Evolutionary conservation across 1,140 invertebrate genomes (phyloP), one percentile per base, ranked within the genome.

Genomic region (Pseudomyrmex cubaensis): DNA sequence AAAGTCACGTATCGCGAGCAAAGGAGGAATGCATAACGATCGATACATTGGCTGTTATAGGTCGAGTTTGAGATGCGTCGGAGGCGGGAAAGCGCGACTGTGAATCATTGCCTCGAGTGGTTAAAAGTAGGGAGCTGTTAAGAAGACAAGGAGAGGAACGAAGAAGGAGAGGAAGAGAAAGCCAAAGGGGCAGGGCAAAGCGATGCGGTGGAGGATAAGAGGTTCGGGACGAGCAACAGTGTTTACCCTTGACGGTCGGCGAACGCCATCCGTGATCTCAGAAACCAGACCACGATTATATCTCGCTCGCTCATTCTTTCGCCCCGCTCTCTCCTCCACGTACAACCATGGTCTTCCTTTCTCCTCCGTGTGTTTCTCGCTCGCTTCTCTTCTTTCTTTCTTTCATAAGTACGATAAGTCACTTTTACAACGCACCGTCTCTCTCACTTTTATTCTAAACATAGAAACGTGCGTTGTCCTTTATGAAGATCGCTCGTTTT

Each of bases 211-310:
- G 80, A 20, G 62, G 63, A 63, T 61, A 77, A 83, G 75, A 87
- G 70, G 70, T 85, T 84, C 85, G 85, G 57, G 84, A 84, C 85
- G 84, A 89, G 90, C 90, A 90, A 90, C 90, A 90, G 89, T 91
- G 89, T 90, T 90, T 89, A 90, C 90, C 80, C 89, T 88, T 72
- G 83, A 84, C 52, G 84, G 70, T 77, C 50, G 70, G 82, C 64
- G 85, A 90, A 90, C 84, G 87, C 85, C 84, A 87, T 84, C 87
- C 87, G 72, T 85, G 90, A 91, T 90, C 84, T 70, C 83, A 82
- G 90, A 89, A 90, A 90, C 88, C 90, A 90, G 90, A 90, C 85
- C 89, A 72, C 83, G 61, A 73, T 86, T 84, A 83, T 70, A 75
- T 72, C 66, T 56, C 59, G 64, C 72, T 80, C 57, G 48, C 66